Evolutionary conservation across 2,797 vertebrate species (phyloP).

Genomic region (Pseudocheirus occidentalis): DNA sequence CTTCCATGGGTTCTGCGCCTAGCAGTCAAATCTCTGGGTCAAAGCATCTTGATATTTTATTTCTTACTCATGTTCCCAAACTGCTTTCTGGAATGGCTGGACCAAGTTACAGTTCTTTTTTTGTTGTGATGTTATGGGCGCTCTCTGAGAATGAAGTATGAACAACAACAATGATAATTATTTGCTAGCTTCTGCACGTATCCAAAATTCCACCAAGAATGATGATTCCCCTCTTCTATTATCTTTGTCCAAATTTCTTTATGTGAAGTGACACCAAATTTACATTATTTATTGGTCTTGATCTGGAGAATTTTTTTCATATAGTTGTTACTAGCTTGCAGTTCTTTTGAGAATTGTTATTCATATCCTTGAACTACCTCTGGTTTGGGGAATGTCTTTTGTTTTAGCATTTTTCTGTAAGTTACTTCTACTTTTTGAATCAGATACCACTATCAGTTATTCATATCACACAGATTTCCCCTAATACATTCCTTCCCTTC

Average conservation of each 20-base stretch:
- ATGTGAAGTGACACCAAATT: not conserved
- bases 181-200: not conserved
- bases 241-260: not conserved
- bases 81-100: not conserved
- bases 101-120: not conserved
- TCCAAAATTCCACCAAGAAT: not conserved
- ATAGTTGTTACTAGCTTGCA: not conserved
- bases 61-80: not conserved
- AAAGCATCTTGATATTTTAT: not conserved
- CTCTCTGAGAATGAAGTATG: not conserved
- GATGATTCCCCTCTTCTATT: not conserved
- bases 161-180: not conserved
- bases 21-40: not conserved
- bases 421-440: not conserved
- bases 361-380: not conserved
- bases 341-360: not conserved
- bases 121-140: not conserved
- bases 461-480: not conserved
- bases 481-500: not conserved
- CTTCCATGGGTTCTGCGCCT: not conserved
- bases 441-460: not conserved
- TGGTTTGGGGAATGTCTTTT: not conserved
- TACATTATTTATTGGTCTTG: not conserved
- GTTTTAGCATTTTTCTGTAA: not conserved
- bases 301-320: not conserved